Conservation (phyloP, 1,140 invertebrate species). For the Antheraea mylitta region DNA sequence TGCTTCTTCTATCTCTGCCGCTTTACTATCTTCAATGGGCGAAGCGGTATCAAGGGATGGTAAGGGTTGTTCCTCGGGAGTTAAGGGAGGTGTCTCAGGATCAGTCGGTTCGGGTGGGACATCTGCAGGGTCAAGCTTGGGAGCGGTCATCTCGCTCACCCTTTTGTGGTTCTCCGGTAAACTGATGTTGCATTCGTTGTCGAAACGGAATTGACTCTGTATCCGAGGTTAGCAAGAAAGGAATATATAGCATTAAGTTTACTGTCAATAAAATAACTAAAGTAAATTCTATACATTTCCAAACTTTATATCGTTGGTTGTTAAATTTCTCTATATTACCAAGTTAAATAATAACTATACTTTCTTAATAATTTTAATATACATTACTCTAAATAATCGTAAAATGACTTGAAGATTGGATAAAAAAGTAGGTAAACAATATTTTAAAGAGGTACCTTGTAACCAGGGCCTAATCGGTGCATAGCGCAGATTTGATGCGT, state of each 20-base stretch:
- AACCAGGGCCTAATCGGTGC: constrained; percentile 96
- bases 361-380: too few species aligned
- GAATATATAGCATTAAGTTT: constrained; percentile 27
- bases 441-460: constrained; percentile 86
- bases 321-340: too few species aligned
- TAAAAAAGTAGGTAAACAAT: background rate
- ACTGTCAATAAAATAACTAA: background rate
- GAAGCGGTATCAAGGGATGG: constrained; percentile 45
- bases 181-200: constrained; percentile 98
- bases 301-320: background rate
- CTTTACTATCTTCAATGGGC: constrained; percentile 45
- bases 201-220: constrained; percentile 99
- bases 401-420: too few species aligned
- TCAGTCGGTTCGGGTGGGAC: constrained; percentile 26
- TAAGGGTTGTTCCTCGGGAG: constrained; percentile 24
- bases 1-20: constrained; percentile 48
- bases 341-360: too few species aligned
- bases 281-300: background rate
- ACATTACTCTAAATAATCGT: too few species aligned
- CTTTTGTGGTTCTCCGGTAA: constrained; percentile 96
- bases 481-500: constrained; percentile 98
- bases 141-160: constrained; percentile 87
- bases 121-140: constrained; percentile 63
- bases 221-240: constrained; percentile 65
- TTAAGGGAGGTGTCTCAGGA: constrained; percentile 23